Base-by-base conservation (phyloP, 2,888 invertebrate genomes). In the Petrolisthes cinctipes region DNA sequence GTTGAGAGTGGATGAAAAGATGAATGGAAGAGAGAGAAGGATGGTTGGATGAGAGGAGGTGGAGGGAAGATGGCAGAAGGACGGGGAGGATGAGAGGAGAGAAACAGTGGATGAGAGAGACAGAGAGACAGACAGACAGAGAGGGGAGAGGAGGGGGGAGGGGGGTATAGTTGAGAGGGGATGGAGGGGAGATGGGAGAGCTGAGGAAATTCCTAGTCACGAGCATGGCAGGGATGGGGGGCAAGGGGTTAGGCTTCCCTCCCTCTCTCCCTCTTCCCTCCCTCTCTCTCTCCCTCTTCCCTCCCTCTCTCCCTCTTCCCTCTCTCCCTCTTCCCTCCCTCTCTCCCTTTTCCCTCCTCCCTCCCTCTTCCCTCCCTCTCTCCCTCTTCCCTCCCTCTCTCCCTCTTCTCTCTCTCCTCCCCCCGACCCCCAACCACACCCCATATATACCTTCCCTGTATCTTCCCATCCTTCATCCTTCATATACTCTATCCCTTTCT, bases 121-220 rank as follows among this genome's bases (percentile, higher is more conserved):
- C 6, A 14, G 61, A 61, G 61, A 14, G 14, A 61, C 7, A 14
- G 61, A 14, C 6, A 11, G 61, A 61, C 11, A 17, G 9, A 61
- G 61, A n/a, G 17, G 61, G 61, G 61, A 61, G 61, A 3, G 61
- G 61, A 61, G 61, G 9, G 61, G 17, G 3, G 61, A 3, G 17
- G 61, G 17, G 17, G 61, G 1, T 11, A 61, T 11, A 61, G 61
- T 11, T 11, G 17, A 61, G 17, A 17, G 61, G 17, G 17, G 61
- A 61, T 61, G 61, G 11, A 61, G 17, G 17, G 61, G 61, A 61
- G 17, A 61, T 1, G 17, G 17, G 61, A 61, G 71, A 71, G n/a
- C 71, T 71, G 14, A 71, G 71, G 71, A 71, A 71, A 71, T n/a
- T 11, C 71, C n/a, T 71, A 71, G 71, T 71, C 20, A 71, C 14